Evolutionary conservation across 2,797 vertebrate genomes (phyloP), one percentile per base, ranked within the genome.

Genomic region (Threskiornis aethiopicus): DNA sequence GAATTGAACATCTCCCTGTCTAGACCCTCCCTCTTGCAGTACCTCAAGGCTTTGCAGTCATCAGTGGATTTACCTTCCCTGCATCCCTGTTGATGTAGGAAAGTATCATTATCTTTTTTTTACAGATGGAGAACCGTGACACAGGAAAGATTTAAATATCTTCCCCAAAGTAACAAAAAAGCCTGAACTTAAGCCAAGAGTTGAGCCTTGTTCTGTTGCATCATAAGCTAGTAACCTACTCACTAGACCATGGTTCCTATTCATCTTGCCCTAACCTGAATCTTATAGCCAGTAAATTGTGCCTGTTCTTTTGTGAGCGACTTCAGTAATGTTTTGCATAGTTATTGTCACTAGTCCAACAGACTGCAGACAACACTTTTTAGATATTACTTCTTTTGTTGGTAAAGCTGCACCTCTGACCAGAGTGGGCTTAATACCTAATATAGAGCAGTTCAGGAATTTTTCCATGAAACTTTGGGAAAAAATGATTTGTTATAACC

Each of bases 381-480:
- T n/a, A 78, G 57, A 9, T 93, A 76, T 52, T 83, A 51, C 22
- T 90, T 90, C 47, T 73, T 86, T 57, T 84, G 80, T 66, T 90
- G 73, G 70, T 94, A 81, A 88, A 86, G n/a, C 65, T 72, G 33
- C 55, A 82, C n/a, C 55, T 76, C 83, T 89, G 64, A 91, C 29
- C 41, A 70, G 47, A 70, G 44, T 31, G n/a, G 42, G 41, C 62
- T 97, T 82, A 94, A 80, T 94, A 92, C 64, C 35, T 88, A 90
- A 91, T 93, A 83, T 54, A 93, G 77, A 87, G 26, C 39, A 85
- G 81, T 47, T 87, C 81, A 89, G 78, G 87, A 93, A 80, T 91
- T 85, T 96, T 96, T 96, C 75, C 91, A 67, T 46, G 4, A 83
- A 87, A 78, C 67, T 93, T 61, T 35, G 59, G 62, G 84, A 59